Conservation (phyloP, 2,888 invertebrate genomes). For the Cepaea hortensis region DNA sequence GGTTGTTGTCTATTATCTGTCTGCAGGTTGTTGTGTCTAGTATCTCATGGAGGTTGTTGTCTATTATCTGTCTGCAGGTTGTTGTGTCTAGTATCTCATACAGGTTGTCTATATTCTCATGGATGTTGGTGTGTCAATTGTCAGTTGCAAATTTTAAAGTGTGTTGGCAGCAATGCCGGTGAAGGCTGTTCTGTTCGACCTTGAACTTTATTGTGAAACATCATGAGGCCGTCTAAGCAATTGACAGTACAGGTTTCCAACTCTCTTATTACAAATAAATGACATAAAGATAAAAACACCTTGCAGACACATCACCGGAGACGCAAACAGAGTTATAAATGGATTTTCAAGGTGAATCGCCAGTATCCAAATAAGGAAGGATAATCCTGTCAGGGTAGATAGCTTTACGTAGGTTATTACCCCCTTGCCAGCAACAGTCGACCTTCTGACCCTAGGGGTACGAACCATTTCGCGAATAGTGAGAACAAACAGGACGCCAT, state of each 20-base stretch:
- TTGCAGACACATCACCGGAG: conserved; percentile 52
- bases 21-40: too few species aligned
- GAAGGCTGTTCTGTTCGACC: too few species aligned
- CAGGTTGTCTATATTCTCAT: too few species aligned
- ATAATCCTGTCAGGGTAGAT: conserved; percentile 55
- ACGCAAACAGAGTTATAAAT: conserved; percentile 15
- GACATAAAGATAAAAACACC: conserved; percentile 56
- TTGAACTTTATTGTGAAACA: too few species aligned
- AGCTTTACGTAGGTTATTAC: conserved; percentile 53
- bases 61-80: too few species aligned
- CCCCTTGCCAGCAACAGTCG: neutral
- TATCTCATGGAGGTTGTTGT: too few species aligned
- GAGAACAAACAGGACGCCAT: conserved; percentile 50
- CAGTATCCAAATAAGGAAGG: conserved; percentile 50
- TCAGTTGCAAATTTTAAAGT: too few species aligned
- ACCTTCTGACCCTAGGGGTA: conserved; percentile 37
- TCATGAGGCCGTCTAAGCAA: neutral
- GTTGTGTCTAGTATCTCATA: too few species aligned
- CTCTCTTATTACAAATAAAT: conserved; percentile 52
- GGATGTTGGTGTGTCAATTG: too few species aligned
- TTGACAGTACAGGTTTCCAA: conserved; percentile 47
- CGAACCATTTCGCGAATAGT: conserved; percentile 50
- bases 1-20: too few species aligned
- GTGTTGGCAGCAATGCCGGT: too few species aligned
- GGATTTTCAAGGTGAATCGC: conserved; percentile 30